Evolutionary conservation across 2,888 invertebrate genomes (phyloP).

Genomic region (Masnerella sp.): DNA sequence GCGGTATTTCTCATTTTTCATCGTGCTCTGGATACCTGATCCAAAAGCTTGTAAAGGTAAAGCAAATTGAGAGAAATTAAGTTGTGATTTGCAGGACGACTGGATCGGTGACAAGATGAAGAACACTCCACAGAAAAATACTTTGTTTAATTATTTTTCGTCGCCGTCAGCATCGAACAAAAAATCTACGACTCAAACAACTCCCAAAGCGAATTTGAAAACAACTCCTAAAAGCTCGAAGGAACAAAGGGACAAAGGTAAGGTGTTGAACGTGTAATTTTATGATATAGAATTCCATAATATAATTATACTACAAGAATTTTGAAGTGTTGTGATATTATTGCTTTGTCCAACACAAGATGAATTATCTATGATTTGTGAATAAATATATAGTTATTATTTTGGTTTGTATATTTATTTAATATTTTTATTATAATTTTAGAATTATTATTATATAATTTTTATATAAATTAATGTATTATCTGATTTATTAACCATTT

Average conservation of each 20-base stretch:
- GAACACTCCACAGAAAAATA: slow-evolving; percentile 76
- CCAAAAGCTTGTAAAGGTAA: background rate
- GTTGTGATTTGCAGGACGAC: background rate
- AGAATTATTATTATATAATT: too few relatives aligned
- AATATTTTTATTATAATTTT: too few relatives aligned
- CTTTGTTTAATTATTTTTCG: slow-evolving; percentile 84
- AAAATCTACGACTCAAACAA: slow-evolving; percentile 10
- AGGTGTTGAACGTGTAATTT: background rate
- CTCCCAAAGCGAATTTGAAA: slow-evolving; percentile 27
- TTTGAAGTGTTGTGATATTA: slow-evolving; percentile 2
- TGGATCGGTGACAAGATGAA: slow-evolving; percentile 25
- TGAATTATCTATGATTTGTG: too few relatives aligned
- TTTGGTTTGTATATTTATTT: too few relatives aligned
- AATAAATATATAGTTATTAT: too few relatives aligned
- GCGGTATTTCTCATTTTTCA: slow-evolving; percentile 5
- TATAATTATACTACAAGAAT: too few relatives aligned
- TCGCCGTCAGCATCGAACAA: slow-evolving; percentile 68
- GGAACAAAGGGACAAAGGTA: slow-evolving; percentile 60
- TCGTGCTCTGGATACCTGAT: background rate
- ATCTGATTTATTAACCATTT: too few relatives aligned
- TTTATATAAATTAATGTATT: too few relatives aligned
- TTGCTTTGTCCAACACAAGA: too few relatives aligned
- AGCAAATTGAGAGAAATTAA: background rate
- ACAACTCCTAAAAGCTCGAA: slow-evolving; percentile 55
- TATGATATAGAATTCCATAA: too few relatives aligned